Base-by-base conservation (phyloP, 2,888 invertebrate species). In the Villa cingulata region DNA sequence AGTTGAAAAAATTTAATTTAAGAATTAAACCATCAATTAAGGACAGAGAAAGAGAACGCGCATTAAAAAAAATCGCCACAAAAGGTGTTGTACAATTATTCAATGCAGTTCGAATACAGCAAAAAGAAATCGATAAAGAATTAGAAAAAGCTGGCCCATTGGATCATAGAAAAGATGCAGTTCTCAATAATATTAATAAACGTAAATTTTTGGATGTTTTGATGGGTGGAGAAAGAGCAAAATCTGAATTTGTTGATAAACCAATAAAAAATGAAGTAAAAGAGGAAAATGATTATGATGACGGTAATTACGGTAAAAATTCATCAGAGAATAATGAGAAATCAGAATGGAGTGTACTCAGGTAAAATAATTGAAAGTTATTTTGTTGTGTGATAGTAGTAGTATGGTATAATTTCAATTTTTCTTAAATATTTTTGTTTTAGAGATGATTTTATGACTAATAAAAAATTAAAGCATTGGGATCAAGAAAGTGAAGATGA, bases 61-160 rank as follows among this genome's bases (percentile, higher is more conserved):
- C 76, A 48, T 66, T 94, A 42, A 72, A 81, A 34, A 88, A 84
- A 74, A 85, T 91, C 58, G 91, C 90, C 12, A 92, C 90, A 36
- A 86, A 85, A 64, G 94, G 92, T 59, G 90, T 92, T 1, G 90
- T 94, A 0, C 91, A 92, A 62, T 71, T 94, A 52, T 94, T 92
- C 60, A 94, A 94, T 74, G 86, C 89, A 32, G 91, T 94, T 0
- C 79, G 78, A 58, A 76, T 81, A 56, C 91, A 92, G 65, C 91
- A 92, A 65, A 85, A 80, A 63, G 77, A 80, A 46, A 70, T 91
- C 43, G 77, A 80, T 40, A 75, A 74, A 48, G 80, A 86, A 66
- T 63, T 90, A 44, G 71, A 77, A 45, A 74, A 80, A 56, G 81
- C 77, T 51, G 83, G 85, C n/a, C 74, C 82, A 19, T 72, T 87